Base-by-base conservation (phyloP, 2,113 vertebrate genomes). In the Cygnus buccinator region DNA sequence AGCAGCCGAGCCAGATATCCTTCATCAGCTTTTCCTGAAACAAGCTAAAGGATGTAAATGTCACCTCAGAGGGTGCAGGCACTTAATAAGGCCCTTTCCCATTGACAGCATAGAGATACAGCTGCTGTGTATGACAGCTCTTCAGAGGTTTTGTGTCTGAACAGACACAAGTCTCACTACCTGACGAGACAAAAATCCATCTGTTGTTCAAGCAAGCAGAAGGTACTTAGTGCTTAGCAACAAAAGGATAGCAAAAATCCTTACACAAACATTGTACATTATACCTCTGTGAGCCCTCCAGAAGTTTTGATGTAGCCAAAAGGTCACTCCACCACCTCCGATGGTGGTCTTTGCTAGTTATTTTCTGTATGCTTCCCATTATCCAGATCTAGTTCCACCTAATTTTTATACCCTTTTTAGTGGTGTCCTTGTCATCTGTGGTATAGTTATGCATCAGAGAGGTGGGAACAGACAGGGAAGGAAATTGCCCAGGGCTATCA, bases 401-500 rank as follows among this genome's bases (percentile, higher is more conserved):
- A 28, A 66, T 80, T 90, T 87, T 90, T 81, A 39, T 72, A 59
- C 57, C 23, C 11, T 61, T 94, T 67, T 65, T 68, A 41, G 19
- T 0, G 0, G 6, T 54, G 26, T 43, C 52, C 16, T 19, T 5
- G 3, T 59, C 5, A 16, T 29, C 59, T 50, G 29, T 9, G 9
- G 8, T 11, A 8, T 67, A 43, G 9, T 1, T 9, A 3, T 48
- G 35, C 46, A 35, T 73, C 71, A 58, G 31, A 85, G 23, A 44
- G 33, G n/a, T 76, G 50, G 10, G n/a, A n/a, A 50, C 37, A 73
- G 8, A 29, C 2, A 8, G 35, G 57, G 39, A 66, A 11, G 15
- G 15, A 67, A 63, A 50, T 44, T n/a, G 33, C 46, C 19, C 8
- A 35, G 55, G 68, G 62, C 50, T 46, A 6, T 66, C 21, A 2